Conservation (phyloP, 2,797 vertebrate species). For the Hippopotamyrus pictus region DNA sequence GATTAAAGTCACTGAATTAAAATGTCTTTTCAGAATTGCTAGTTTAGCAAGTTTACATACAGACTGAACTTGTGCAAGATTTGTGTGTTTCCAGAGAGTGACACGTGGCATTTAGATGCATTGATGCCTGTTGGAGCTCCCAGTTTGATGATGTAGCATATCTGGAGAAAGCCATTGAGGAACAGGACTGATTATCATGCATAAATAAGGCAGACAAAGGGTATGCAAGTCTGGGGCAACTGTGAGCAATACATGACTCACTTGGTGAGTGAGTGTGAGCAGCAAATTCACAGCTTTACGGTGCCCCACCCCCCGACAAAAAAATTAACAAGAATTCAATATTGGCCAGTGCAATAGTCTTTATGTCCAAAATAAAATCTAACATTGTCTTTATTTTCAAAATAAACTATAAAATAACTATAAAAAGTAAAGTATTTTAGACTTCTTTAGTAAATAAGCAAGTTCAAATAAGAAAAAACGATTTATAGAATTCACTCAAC, state of each 20-base stretch:
- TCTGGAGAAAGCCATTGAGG: not conserved
- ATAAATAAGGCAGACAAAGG: not conserved
- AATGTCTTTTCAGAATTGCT: not conserved
- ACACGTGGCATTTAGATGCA: not conserved
- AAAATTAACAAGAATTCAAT: too few species aligned
- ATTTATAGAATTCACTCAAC: not conserved
- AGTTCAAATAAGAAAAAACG: too few species aligned
- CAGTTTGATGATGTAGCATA: not conserved
- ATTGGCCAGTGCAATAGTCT: too few species aligned
- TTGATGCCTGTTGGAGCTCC: not conserved
- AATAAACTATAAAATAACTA: too few species aligned
- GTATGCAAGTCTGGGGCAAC: not conserved
- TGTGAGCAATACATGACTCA: not conserved
- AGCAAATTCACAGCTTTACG: too few species aligned
- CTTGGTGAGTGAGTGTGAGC: not conserved
- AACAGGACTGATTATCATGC: not conserved
- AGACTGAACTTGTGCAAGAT: not conserved
- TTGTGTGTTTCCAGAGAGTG: not conserved
- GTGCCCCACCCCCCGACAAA: too few species aligned
- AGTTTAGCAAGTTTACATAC: not conserved
- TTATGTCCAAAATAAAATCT: too few species aligned
- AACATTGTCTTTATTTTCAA: too few species aligned
- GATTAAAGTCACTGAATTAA: not conserved
- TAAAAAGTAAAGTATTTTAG: too few species aligned
- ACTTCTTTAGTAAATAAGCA: too few species aligned